These are phyloP conservation scores for Silurus lanzhouensis DNA, from an alignment of 2,797 vertebrate species.

Conservation along the genomic window DNA sequence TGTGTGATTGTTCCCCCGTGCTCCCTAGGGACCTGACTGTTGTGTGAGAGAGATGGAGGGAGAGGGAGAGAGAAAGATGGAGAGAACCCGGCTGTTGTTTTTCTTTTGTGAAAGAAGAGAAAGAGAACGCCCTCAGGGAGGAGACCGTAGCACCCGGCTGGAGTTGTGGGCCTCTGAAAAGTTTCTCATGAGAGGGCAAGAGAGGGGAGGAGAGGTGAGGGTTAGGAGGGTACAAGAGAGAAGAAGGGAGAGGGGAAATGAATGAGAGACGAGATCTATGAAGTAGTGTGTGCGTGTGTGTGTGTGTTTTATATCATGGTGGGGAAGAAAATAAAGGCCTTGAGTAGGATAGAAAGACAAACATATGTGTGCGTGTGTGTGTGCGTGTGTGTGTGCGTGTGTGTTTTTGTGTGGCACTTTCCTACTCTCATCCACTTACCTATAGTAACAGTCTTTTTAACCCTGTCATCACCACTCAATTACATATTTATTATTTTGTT, in stretches of 20 bases:
- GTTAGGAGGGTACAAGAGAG: conserved; percentile 45
- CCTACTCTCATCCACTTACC: background rate
- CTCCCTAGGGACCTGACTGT: conserved; percentile 69
- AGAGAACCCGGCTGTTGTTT: conserved; percentile 69
- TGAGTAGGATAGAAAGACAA: background rate
- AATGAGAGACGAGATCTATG: conserved; percentile 37
- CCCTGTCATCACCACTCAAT: background rate
- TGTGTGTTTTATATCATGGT: background rate
- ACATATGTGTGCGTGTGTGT: background rate
- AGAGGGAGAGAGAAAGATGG: conserved; percentile 67
- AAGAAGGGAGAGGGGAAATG: background rate
- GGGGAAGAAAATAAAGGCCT: background rate
- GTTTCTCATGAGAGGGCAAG: conserved; percentile 69
- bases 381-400: background rate
- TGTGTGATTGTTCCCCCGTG: conserved; percentile 59
- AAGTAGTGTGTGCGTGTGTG: conserved; percentile 24
- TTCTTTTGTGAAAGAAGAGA: conserved; percentile 76
- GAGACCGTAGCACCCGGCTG: conserved; percentile 75
- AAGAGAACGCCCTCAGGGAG: conserved; percentile 71
- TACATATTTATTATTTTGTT: background rate
- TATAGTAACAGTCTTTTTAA: background rate
- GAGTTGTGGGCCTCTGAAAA: conserved; percentile 61
- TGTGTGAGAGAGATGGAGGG: conserved; percentile 57
- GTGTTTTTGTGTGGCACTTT: background rate
- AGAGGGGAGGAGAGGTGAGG: conserved; percentile 56